Base-by-base conservation (phyloP, 1,140 invertebrate genomes). In the Sipha flava region DNA sequence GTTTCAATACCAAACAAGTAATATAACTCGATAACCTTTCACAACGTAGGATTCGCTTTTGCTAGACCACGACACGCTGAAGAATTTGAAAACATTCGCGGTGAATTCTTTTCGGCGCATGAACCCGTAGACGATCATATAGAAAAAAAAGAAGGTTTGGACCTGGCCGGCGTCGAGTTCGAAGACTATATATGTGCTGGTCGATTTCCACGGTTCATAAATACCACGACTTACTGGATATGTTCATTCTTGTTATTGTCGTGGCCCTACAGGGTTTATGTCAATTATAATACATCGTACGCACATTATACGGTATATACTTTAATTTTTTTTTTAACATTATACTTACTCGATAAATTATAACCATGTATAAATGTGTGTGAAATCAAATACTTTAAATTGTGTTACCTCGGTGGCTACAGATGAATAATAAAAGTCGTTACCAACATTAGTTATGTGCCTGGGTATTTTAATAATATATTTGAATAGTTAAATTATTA, bases 61-160 rank as follows among this genome's bases (percentile, higher is more conserved):
- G 91, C 92, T 16, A 93, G 92, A 83, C 88, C 92, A 59, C 90
- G 92, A 81, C 91, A 93, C 1, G 92, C 93, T 3, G 90, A 88
- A 83, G 93, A 93, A 86, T 95, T 95, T 83, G 93, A 95, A 84
- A 92, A 94, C 81, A 93, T 95, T 83, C 87, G 94, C 81, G 90
- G 91, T 16, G 86, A 91, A 81, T 96, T 96, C 85, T 95, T 95
- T 83, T 89, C 90, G 37, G 92, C 94, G 73, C 90, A 95, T 85
- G 93, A 94, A 85, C 84, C 91, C 21, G 89, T 90, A 62, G 94
- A 95, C 83, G 93, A 95, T 85, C 95, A 95, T 85, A 93, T 95
- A 91, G 94, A 96, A 86, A 94, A 94, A 89, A 86, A 92, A 4
- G 94, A 96, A 84, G 93, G 94, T 14, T 88, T 96, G 66, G 94